Conservation (phyloP, 2,888 invertebrate species). For the Drosophila rubida region DNA sequence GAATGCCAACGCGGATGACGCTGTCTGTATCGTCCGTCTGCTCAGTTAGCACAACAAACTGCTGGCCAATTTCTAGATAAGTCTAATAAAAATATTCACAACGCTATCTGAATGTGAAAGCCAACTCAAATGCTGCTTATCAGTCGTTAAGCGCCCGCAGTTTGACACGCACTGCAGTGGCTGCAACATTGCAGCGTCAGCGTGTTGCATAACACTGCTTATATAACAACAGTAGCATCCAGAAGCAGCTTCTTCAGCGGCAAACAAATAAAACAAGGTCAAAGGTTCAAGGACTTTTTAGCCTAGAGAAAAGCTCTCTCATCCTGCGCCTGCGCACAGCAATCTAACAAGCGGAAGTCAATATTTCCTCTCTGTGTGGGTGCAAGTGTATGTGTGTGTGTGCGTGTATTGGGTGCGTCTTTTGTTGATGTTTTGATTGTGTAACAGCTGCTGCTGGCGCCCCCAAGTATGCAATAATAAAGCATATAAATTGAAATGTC, state of each 20-base stretch:
- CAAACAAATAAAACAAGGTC: conserved; percentile 70
- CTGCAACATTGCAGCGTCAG: not conserved
- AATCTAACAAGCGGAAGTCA: conserved; percentile 40
- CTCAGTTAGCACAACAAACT: conserved; percentile 18
- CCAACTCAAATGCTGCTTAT: conserved; percentile 45
- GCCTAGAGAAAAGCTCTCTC: conserved; percentile 39
- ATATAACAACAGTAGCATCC: conserved; percentile 44
- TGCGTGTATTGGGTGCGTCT: conserved; percentile 17
- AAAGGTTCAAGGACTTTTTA: conserved; percentile 77
- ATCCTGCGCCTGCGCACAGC: conserved; percentile 34
- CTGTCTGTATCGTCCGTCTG: not conserved
- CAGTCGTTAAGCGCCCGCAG: conserved; percentile 29
- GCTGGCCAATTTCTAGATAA: conserved; percentile 51
- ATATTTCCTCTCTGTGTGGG: not conserved
- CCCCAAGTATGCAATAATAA: conserved; percentile 46
- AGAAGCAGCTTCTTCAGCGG: not conserved
- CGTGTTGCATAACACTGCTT: conserved; percentile 50
- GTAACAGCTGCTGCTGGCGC: conserved; percentile 64
- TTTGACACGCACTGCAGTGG: conserved; percentile 38
- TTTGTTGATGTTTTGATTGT: conserved; percentile 66
- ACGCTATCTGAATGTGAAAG: conserved; percentile 34
- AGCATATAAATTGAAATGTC: conserved; percentile 9
- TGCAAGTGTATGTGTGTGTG: conserved; percentile 6
- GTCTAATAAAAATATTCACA: not conserved
- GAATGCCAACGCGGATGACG: conserved; percentile 1